phyloP scores from a whole-genome alignment of 2,113 vertebrate species.

The Elachura formosa region DNA sequence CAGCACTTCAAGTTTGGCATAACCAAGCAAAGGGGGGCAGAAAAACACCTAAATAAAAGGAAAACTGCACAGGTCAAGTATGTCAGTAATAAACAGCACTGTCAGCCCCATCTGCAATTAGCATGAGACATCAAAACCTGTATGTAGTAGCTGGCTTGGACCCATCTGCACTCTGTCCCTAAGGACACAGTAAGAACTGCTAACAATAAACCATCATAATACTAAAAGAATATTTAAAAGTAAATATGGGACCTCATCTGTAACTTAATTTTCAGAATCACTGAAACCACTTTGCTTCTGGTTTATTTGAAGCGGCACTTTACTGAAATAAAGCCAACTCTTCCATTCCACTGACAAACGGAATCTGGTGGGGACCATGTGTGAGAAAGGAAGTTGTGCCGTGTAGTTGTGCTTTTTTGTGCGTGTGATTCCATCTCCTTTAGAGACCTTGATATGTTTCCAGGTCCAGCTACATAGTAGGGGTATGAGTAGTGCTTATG shows the following conservation, averaged over 20 bases:
- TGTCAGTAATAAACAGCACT: not conserved
- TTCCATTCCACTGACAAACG: not conserved
- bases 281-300: not conserved
- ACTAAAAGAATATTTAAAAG: not conserved
- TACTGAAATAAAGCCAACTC: not conserved
- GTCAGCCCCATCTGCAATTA: not conserved
- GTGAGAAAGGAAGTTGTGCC: not conserved
- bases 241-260: not conserved
- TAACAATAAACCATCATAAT: not conserved
- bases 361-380: not conserved
- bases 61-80: not conserved
- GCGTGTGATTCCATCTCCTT: not conserved
- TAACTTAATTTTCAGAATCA: not conserved
- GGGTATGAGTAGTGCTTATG: not conserved
- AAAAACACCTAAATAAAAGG: too few species aligned
- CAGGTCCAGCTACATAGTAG: not conserved
- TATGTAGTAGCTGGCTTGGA: conserved; percentile 4
- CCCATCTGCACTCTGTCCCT: not conserved
- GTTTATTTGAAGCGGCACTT: not conserved
- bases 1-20: not conserved
- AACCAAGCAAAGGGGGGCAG: fast-evolving
- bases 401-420: not conserved
- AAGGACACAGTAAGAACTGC: not conserved
- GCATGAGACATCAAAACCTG: not conserved
- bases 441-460: not conserved